Evolutionary conservation across 1,140 invertebrate genomes (phyloP).

Genomic region (Mycetomoellerius zeteki): DNA sequence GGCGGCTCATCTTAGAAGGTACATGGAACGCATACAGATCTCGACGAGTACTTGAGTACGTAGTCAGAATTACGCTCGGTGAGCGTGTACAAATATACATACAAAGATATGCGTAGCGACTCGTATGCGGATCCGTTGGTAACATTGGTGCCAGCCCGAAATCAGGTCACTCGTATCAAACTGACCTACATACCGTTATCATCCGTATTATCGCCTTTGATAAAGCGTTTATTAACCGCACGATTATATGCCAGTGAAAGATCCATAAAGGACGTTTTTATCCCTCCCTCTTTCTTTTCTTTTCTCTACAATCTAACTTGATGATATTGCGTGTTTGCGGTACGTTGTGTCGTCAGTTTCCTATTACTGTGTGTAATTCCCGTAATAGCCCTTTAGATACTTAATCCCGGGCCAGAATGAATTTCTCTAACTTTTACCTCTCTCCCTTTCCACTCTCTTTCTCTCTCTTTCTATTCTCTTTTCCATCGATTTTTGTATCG

Average conservation of each 20-base stretch:
- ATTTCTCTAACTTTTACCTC: not conserved
- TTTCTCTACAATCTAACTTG: not conserved
- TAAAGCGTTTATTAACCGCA: slow-evolving; percentile 84
- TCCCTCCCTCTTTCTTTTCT: slow-evolving; percentile 37
- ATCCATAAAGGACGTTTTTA: slow-evolving; percentile 68
- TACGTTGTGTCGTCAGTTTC: slow-evolving; percentile 14
- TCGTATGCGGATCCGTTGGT: slow-evolving; percentile 74
- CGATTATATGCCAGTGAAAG: slow-evolving; percentile 77
- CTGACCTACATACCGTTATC: slow-evolving; percentile 86
- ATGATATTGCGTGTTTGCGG: not conserved
- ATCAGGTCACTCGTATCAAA: slow-evolving; percentile 86
- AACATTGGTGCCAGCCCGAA: slow-evolving; percentile 75
- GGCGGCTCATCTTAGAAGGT: not conserved
- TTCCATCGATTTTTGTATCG: not conserved
- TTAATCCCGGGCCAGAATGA: not conserved
- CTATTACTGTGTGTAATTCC: not conserved
- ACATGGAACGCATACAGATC: not conserved
- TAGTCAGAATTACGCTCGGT: slow-evolving; percentile 52
- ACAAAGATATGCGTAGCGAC: slow-evolving; percentile 50
- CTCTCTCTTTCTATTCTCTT: not conserved
- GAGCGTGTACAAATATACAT: slow-evolving; percentile 22
- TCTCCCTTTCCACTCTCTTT: not conserved
- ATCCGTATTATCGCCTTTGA: slow-evolving; percentile 83
- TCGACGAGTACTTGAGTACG: slow-evolving; percentile 46
- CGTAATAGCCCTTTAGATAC: not conserved